Evolutionary conservation across 2,113 vertebrate species (phyloP).

Genomic region (Xiphophorus maculatus): DNA sequence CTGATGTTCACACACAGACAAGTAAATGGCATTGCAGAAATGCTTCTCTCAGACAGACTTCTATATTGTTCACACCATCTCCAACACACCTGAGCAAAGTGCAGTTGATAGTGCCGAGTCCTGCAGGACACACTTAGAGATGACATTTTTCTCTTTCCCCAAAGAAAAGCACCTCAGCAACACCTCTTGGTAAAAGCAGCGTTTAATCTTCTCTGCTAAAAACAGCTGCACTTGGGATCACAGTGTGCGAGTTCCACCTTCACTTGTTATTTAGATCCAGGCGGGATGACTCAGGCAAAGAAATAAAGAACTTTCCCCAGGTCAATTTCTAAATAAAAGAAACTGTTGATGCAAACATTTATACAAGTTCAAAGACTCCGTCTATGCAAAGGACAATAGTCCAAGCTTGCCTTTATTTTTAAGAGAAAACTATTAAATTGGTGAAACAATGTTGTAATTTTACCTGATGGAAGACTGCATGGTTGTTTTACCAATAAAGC

Average conservation of each 20-base stretch:
- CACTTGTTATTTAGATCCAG: conserved; percentile 4
- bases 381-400: too few relatives aligned
- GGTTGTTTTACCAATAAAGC: neutral
- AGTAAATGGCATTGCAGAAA: conserved; percentile 34
- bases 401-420: too few relatives aligned
- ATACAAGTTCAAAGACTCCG: neutral
- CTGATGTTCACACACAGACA: conserved; percentile 10
- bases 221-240: conserved; percentile 15
- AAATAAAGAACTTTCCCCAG: neutral
- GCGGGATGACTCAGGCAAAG: conserved; percentile 9
- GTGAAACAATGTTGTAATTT: neutral
- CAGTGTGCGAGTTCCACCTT: conserved; percentile 15
- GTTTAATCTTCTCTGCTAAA: conserved; percentile 13
- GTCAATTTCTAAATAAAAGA: neutral
- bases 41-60: conserved; percentile 36
- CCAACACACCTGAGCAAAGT: conserved; percentile 2
- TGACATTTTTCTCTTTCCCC: conserved; percentile 25
- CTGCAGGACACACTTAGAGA: conserved; percentile 26
- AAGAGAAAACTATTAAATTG: neutral
- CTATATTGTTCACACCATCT: conserved; percentile 19
- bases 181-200: conserved; percentile 35
- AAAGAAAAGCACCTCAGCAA: conserved; percentile 13
- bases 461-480: too few relatives aligned
- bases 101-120: neutral
- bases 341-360: neutral